Evolutionary conservation across 2,888 invertebrate species (phyloP), one percentile per base, ranked within the genome.

Genomic region (Drosophila prostipennis): DNA sequence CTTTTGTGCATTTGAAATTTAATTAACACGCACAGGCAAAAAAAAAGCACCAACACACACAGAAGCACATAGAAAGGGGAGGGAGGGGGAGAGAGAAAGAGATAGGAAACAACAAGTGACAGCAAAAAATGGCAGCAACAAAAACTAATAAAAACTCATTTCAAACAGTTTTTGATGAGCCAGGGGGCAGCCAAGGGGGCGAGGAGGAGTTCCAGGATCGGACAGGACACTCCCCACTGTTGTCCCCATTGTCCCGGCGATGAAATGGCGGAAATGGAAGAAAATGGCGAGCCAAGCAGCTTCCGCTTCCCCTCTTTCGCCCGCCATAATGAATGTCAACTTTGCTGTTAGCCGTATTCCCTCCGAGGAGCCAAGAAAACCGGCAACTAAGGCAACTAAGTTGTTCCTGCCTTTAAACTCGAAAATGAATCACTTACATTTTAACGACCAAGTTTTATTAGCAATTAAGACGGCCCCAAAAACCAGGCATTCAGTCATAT

Each of bases 71-170:
- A 6, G 26, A 26, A 26, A 26, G 26, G 26, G 26, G 26, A 26
- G 26, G 37, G 16, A 19, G 2, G 19, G 19, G 19, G 19, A 19
- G 19, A 2, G 49, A 43, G 42, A 63, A 65, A 58, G 56, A 54
- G 67, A 71, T 55, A 36, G 63, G 58, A 73, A 76, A 63, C 68
- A 72, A 59, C 53, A 54, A 69, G 71, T 60, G 58, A 63, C 52
- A 63, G 63, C 45, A 64, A 57, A 63, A 58, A 67, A 67, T 45
- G 48, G 43, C 60, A 79, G 65, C 74, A 65, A 56, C 56, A 56
- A 77, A 79, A 82, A 80, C 83, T 80, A 84, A 84, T 84, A 88
- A 84, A 88, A 84, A 87, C 87, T 76, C 76, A 83, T 83, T 88
- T 80, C 78, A 75, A 80, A 84, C 77, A 84, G 74, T 79, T 87